Base-by-base conservation (phyloP, 2,888 invertebrate species). In the Drosophila formosana region DNA sequence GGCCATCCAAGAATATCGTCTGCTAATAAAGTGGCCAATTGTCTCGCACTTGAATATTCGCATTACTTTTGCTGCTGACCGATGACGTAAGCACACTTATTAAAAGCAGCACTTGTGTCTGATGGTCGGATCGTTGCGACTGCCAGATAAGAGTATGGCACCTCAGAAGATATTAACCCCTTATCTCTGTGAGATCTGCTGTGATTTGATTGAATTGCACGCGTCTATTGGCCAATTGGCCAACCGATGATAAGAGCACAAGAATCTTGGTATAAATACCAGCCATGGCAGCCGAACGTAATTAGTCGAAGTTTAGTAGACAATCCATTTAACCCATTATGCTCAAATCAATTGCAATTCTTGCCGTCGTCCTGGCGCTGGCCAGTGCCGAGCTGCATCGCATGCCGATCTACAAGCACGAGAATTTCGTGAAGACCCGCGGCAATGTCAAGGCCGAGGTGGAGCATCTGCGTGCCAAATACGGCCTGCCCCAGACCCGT, bases 321-420 rank as follows among this genome's bases (percentile, higher is more conserved):
- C 85, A 69, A 65, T 13, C 30, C 34, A 34, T n/a, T n/a, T 18
- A 11, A 57, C 13, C n/a, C 41, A 23, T 7, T 11, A 57, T 88
- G 82, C 28, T 85, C 3, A 82, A 82, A 63, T 9, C 74, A 45
- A 45, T 85, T 26, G 53, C 61, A 55, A 11, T 79, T n/a, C 58
- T 82, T 3, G 82, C 66, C n/a, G 55, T 82, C 18, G 61, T 85
- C 61, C 69, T 82, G 74, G 82, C 88, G 5, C n/a, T 89, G 78
- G 89, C 76, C 73, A 80, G 74, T 30, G 89, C 87, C 50, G 82
- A 85, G 60, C 66, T 90, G 43, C 82, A 85, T 3, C 83, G 89
- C 49, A 73, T 90, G n/a, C 89, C 90, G 8, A 68, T 90, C 25
- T 73, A 71, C 32, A 89, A 78, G 64, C 78, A 81, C 50, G 66